Evolutionary conservation across 2,113 vertebrate species (phyloP).

Genomic region (Salvelinus fontinalis): DNA sequence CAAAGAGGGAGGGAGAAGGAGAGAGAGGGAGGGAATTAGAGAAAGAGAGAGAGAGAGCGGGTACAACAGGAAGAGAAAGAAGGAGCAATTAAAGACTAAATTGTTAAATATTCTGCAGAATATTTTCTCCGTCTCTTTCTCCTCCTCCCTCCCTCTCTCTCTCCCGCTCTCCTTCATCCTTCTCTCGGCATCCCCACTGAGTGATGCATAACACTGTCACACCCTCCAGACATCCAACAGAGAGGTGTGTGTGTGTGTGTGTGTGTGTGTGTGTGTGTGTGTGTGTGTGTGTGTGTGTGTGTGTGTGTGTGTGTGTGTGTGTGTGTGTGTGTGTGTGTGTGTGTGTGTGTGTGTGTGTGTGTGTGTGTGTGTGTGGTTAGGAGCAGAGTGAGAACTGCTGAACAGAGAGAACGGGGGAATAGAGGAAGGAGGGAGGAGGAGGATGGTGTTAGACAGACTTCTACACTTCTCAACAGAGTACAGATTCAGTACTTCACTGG

Average conservation of each 20-base stretch:
- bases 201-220: slow-evolving; percentile 4
- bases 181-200: neutral
- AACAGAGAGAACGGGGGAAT: neutral
- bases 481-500: no score
- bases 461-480: no score
- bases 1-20: neutral
- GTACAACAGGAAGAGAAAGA: neutral
- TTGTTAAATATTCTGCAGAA: neutral
- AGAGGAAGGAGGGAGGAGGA: no score
- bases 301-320: neutral
- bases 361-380: neutral
- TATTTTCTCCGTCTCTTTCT: neutral
- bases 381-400: neutral
- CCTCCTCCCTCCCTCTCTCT: neutral
- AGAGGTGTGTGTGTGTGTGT: neutral
- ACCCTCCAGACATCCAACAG: neutral
- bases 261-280: neutral
- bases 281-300: neutral
- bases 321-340: neutral
- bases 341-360: neutral
- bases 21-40: neutral
- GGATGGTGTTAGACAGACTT: no score
- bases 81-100: neutral
- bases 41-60: neutral
- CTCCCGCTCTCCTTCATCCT: neutral